Conservation (phyloP, 2,797 vertebrate genomes). For the Poeciliopsis infans region DNA sequence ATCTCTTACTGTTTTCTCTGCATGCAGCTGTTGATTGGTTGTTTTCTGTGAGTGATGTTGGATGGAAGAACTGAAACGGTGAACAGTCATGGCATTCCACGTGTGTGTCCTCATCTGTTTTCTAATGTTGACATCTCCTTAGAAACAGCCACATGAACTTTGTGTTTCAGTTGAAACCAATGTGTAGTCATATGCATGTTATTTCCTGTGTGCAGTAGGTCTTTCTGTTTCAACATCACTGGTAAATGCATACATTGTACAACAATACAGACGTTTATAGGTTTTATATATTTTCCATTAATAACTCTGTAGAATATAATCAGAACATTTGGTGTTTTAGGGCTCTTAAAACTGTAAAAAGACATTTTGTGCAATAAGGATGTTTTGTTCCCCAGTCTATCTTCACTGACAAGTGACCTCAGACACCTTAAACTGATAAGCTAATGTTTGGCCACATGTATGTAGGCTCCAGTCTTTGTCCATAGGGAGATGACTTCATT, state of each 20-base stretch:
- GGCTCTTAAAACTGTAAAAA: neutral
- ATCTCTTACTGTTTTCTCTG: constrained; percentile 14
- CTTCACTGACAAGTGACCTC: neutral
- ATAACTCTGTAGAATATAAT: neutral
- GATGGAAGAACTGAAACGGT: constrained; percentile 42
- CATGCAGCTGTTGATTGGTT: constrained; percentile 14
- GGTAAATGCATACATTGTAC: neutral
- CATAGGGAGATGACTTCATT: constrained; percentile 20
- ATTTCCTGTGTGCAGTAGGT: neutral
- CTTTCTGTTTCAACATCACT: constrained; percentile 4
- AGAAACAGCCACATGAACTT: constrained; percentile 46
- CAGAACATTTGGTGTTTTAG: neutral
- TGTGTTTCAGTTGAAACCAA: constrained; percentile 6
- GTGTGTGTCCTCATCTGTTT: constrained; percentile 65
- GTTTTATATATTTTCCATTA: neutral
- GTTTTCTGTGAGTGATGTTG: constrained; percentile 14
- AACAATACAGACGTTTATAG: neutral
- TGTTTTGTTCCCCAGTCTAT: constrained; percentile 13
- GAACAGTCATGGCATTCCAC: constrained; percentile 58
- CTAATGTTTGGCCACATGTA: neutral
- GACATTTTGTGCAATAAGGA: neutral
- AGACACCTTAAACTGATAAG: neutral
- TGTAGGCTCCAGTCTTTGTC: constrained; percentile 2
- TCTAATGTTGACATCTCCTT: constrained; percentile 67
- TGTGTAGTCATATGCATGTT: neutral